A percentile compares a stretch with the other conserved stretches of the same genome.
Evolutionary conservation across 2,888 invertebrate genomes (phyloP).

Genomic region (Clitarchus hookeri): DNA sequence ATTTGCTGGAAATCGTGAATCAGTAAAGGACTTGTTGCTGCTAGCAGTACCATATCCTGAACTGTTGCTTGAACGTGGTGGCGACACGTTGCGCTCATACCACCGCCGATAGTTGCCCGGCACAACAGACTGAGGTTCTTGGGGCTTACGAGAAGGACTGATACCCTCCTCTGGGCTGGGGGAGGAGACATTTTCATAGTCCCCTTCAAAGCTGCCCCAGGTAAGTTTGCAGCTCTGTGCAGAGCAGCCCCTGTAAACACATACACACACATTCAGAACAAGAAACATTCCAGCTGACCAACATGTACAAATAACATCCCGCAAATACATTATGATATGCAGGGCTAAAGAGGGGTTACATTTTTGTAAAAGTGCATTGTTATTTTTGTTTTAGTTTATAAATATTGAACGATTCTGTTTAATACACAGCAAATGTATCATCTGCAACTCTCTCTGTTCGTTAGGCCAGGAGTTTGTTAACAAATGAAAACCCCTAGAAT

Average conservation of each 20-base stretch:
- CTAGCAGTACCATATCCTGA: constrained; percentile 83
- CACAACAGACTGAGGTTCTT: constrained; percentile 29
- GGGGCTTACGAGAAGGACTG: constrained; percentile 17
- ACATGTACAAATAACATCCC: no score
- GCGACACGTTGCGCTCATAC: constrained; percentile 75
- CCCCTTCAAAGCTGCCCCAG: constrained; percentile 55
- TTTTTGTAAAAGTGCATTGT: no score
- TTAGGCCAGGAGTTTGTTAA: no score
- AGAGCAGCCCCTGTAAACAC: constrained; percentile 62
- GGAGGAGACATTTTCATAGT: constrained; percentile 67
- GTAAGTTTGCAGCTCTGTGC: constrained; percentile 66
- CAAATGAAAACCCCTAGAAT: no score
- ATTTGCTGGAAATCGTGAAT: constrained; percentile 53
- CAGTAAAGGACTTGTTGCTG: constrained; percentile 56
- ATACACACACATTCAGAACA: background rate
- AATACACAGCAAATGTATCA: no score
- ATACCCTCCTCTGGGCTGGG: constrained; percentile 26
- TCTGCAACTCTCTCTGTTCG: no score
- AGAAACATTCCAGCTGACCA: background rate
- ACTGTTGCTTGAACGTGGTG: constrained; percentile 80
- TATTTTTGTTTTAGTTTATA: no score
- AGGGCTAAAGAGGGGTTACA: no score
- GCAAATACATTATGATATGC: no score
- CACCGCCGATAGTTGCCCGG: constrained; percentile 60
- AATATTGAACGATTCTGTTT: no score